Percentiles rank a stretch among this genome's conserved stretches.
Conservation (phyloP, 2,113 vertebrate genomes). For the Tricholaema leucomelas region DNA sequence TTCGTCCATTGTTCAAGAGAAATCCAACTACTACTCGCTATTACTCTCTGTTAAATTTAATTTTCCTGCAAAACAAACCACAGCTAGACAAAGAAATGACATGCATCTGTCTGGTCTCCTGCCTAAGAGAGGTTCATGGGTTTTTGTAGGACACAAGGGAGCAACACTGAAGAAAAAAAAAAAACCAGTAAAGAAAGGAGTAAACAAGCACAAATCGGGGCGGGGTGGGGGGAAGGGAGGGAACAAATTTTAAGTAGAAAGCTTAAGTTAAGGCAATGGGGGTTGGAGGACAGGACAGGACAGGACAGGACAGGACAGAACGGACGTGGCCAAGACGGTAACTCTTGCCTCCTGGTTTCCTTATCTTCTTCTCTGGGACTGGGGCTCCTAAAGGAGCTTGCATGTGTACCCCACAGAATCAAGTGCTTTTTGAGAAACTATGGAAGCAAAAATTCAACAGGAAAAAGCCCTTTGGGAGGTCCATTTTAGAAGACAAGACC, state of each 20-base stretch:
- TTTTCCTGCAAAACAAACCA: background rate
- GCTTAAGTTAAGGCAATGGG: background rate
- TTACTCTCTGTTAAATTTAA: background rate
- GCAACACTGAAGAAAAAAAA: background rate
- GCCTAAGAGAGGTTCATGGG: background rate
- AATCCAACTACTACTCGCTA: background rate
- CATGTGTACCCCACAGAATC: background rate
- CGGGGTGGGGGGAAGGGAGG: background rate
- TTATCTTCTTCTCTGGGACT: background rate
- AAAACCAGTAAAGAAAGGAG: background rate
- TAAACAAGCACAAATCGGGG: background rate
- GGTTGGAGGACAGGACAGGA: background rate
- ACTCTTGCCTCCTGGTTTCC: background rate
- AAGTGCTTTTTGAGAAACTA: background rate
- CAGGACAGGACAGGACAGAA: background rate
- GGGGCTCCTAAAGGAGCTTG: background rate
- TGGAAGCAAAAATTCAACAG: background rate
- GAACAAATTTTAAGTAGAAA: background rate
- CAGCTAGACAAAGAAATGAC: background rate
- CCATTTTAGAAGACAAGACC: background rate
- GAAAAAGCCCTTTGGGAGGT: background rate
- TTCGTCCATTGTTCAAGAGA: background rate
- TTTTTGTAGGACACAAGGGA: background rate
- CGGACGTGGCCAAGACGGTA: background rate
- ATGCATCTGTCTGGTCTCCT: background rate